phyloP scores from a whole-genome alignment of 2,113 vertebrate species.

The Eptatretus burgeri region DNA sequence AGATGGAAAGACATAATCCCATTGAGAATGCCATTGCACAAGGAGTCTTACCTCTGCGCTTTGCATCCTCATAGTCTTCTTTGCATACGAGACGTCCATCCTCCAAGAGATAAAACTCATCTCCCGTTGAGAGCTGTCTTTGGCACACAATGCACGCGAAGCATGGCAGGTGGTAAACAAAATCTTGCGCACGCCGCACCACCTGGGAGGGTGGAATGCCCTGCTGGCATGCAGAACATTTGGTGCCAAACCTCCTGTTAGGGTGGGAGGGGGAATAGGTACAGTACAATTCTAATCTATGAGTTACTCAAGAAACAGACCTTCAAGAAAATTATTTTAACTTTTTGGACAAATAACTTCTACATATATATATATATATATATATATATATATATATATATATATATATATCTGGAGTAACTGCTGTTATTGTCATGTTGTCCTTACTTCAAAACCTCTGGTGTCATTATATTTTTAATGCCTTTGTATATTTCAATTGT shows the following conservation, averaged over 20 bases:
- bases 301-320: too few species aligned
- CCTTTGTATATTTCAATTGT: too few species aligned
- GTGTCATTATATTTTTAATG: too few species aligned
- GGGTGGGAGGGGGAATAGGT: not conserved
- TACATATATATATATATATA: too few species aligned
- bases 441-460: too few species aligned
- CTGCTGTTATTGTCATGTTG: too few species aligned
- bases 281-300: too few species aligned
- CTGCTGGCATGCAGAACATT: slow-evolving; percentile 94
- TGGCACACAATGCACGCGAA: slow-evolving; percentile 93
- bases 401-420: too few species aligned
- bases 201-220: slow-evolving; percentile 94
- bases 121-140: slow-evolving; percentile 75
- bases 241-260: slow-evolving; percentile 73
- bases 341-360: too few species aligned
- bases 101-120: slow-evolving; percentile 98
- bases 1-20: too few species aligned
- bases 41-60: slow-evolving; percentile 54
- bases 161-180: slow-evolving; percentile 93
- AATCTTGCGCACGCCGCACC: slow-evolving; percentile 91
- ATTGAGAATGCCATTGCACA: not conserved
- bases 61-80: slow-evolving; percentile 89
- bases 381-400: too few species aligned
- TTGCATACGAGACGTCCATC: slow-evolving; percentile 88
- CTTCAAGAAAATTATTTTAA: too few species aligned